Conservation (phyloP, 2,113 vertebrate genomes). For the Murina feae region DNA sequence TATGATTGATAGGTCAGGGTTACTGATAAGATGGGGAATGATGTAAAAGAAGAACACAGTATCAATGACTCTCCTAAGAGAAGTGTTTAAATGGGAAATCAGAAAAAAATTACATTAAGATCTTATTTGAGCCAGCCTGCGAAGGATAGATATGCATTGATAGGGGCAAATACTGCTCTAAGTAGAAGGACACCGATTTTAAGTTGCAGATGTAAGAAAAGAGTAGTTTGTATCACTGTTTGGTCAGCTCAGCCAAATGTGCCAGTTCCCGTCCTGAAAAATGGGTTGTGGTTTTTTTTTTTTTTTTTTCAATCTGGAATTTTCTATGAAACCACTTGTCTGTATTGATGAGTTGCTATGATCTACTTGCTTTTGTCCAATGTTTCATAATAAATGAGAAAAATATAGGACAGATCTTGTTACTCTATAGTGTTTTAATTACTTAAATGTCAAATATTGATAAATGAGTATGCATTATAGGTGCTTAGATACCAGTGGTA, state of each 20-base stretch:
- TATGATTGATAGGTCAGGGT: background rate
- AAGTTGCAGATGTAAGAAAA: background rate
- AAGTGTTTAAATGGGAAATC: background rate
- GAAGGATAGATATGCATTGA: background rate
- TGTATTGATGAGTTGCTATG: background rate
- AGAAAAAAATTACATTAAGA: background rate
- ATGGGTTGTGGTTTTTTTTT: background rate
- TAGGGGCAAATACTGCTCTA: background rate
- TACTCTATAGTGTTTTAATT: constrained; percentile 56
- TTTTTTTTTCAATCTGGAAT: background rate
- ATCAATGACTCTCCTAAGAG: background rate
- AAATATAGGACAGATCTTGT: constrained; percentile 25
- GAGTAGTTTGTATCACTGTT: background rate
- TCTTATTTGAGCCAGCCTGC: background rate
- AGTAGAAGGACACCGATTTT: background rate
- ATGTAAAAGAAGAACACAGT: background rate
- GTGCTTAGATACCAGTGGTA: constrained; percentile 17
- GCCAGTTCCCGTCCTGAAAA: background rate
- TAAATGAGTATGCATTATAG: constrained; percentile 42
- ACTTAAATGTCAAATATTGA: constrained; percentile 43
- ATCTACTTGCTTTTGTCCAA: constrained; percentile 5
- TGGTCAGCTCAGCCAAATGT: background rate
- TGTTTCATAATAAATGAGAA: constrained; percentile 43
- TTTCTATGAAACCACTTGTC: background rate
- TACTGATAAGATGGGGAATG: background rate